phyloP scores from a whole-genome alignment of 2,888 invertebrate genomes.

The Drosophila mercatorum region DNA sequence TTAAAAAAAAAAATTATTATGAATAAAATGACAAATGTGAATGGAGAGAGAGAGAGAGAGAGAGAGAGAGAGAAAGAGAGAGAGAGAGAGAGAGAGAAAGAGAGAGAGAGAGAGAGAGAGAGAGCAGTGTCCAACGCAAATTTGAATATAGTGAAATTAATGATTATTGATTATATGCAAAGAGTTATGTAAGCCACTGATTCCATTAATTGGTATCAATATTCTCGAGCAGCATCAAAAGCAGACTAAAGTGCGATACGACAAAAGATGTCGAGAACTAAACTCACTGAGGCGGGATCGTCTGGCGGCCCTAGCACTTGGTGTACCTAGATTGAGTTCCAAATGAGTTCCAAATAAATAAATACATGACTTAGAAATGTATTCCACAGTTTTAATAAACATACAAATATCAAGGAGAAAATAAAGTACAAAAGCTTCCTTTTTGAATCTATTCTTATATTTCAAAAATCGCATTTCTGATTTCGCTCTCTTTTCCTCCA shows the following conservation, averaged over 20 bases:
- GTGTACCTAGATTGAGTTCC: too few species aligned
- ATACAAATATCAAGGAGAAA: neutral
- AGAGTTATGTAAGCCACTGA: too few species aligned
- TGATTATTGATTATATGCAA: neutral
- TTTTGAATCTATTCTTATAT: neutral
- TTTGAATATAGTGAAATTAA: neutral
- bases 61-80: neutral
- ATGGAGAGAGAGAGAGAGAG: neutral
- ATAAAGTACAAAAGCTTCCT: neutral
- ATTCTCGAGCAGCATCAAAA: too few species aligned
- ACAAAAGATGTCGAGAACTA: too few species aligned
- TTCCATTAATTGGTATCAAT: too few species aligned
- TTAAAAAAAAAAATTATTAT: conserved; percentile 25
- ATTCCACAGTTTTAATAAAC: too few species aligned
- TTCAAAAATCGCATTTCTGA: neutral
- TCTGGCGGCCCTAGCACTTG: too few species aligned
- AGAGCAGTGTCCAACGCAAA: neutral
- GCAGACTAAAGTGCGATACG: too few species aligned
- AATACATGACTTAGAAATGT: too few species aligned
- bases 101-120: neutral
- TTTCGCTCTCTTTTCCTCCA: conserved; percentile 1
- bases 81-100: neutral
- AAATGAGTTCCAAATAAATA: too few species aligned
- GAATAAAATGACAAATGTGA: conserved; percentile 30
- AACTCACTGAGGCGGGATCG: too few species aligned